These are phyloP conservation scores for Passer montanus DNA, from an alignment of 2,113 vertebrate genomes.

Conservation along the genomic window DNA sequence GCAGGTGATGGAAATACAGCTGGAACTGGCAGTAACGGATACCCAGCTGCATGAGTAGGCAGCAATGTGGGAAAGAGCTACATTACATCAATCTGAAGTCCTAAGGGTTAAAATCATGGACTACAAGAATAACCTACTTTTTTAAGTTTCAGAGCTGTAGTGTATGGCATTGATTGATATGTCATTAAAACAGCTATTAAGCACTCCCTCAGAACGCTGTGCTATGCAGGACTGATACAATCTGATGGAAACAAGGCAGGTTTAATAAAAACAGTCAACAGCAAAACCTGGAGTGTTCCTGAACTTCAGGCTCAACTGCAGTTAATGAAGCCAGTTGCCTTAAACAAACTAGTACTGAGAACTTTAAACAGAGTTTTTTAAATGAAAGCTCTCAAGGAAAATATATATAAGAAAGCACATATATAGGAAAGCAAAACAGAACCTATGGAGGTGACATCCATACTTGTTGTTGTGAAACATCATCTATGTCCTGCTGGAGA, in stretches of 20 bases:
- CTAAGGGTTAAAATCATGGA: background rate
- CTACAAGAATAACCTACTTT: background rate
- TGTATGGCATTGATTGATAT: background rate
- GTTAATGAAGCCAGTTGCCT: background rate
- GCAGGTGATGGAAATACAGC: background rate
- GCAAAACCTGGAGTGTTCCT: background rate
- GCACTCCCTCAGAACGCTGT: background rate
- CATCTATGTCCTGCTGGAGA: background rate
- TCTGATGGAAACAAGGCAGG: background rate
- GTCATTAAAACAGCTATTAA: background rate
- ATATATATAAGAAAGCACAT: background rate
- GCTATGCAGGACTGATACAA: background rate
- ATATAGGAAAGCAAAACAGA: background rate
- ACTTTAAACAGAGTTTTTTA: background rate
- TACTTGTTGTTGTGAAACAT: background rate
- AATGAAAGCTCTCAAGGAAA: background rate
- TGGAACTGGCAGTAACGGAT: background rate
- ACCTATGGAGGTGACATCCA: background rate
- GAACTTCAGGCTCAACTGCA: background rate
- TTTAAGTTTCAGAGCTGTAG: background rate
- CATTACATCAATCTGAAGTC: background rate
- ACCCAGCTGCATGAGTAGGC: background rate
- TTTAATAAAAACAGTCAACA: background rate
- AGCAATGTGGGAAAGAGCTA: background rate
- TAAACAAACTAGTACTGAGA: background rate